These are phyloP conservation scores for Smithornis capensis DNA, from an alignment of 2,113 vertebrate genomes.

Conservation along the genomic window DNA sequence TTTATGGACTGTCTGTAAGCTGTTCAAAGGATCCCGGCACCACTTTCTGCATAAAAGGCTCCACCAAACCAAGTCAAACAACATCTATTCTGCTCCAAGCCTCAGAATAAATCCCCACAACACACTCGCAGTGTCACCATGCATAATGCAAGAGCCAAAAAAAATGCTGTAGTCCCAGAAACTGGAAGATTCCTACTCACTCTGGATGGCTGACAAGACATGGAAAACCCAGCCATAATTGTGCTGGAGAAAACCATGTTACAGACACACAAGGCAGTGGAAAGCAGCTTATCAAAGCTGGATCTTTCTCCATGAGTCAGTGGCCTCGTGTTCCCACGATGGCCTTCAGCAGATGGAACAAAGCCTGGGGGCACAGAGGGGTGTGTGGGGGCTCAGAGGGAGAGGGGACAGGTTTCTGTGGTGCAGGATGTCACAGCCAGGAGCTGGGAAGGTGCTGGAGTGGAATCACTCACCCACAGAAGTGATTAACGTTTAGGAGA, in stretches of 20 bases:
- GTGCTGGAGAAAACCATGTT: background rate
- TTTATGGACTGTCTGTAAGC: background rate
- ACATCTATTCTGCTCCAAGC: background rate
- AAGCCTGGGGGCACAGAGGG: background rate
- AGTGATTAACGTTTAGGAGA: background rate
- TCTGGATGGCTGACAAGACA: background rate
- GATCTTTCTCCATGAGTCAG: slow-evolving; percentile 6
- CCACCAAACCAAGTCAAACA: background rate
- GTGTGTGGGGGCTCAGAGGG: background rate
- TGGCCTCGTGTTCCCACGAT: background rate
- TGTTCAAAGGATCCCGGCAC: background rate
- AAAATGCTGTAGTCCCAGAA: background rate
- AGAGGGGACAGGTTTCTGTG: background rate
- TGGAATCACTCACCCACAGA: background rate
- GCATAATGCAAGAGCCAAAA: background rate
- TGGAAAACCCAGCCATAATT: background rate
- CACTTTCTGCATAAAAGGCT: background rate
- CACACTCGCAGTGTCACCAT: background rate
- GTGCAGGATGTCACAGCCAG: background rate
- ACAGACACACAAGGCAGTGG: background rate
- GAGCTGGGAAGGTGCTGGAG: background rate
- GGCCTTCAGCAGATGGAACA: slow-evolving; percentile 16
- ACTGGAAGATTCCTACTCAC: background rate
- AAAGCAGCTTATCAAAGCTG: background rate
- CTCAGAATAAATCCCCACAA: background rate